phyloP scores from a whole-genome alignment of 1,140 invertebrate genomes.

The Sycophila sp. region DNA sequence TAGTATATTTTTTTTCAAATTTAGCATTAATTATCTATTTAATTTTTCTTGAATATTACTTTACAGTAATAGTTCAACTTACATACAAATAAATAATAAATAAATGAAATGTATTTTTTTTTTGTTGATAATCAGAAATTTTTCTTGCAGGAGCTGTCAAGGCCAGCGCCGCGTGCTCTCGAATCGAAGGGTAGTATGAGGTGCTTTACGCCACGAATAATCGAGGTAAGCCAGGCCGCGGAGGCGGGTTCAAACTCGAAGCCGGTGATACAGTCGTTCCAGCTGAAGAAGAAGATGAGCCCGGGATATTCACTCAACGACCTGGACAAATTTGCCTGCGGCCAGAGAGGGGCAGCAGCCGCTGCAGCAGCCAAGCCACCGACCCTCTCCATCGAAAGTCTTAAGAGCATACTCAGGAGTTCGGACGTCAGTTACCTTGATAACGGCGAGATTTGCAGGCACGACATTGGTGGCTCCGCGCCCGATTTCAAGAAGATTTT shows the following conservation, averaged over 20 bases:
- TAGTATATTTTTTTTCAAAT: too few relatives aligned
- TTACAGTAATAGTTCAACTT: too few relatives aligned
- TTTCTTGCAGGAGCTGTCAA: constrained; percentile 1
- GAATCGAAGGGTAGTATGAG: constrained; percentile 56
- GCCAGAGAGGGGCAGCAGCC: too few relatives aligned
- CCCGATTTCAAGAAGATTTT: constrained; percentile 70
- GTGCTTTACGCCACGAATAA: constrained; percentile 59
- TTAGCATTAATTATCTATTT: too few relatives aligned
- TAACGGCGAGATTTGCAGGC: constrained; percentile 57
- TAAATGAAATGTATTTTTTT: too few relatives aligned
- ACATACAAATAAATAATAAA: too few relatives aligned
- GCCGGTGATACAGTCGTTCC: constrained; percentile 55
- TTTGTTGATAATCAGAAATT: too few relatives aligned
- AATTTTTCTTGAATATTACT: too few relatives aligned
- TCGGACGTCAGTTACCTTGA: constrained; percentile 54
- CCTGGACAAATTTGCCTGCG: constrained; percentile 52
- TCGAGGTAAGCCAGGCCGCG: constrained; percentile 44
- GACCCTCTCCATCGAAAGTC: constrained; percentile 53
- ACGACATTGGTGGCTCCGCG: constrained; percentile 64
- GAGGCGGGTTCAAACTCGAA: constrained; percentile 12
- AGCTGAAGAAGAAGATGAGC: constrained; percentile 54
- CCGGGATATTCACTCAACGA: constrained; percentile 67
- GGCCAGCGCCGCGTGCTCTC: not conserved
- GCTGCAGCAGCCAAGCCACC: constrained; percentile 36
- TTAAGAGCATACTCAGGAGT: constrained; percentile 54